Evolutionary conservation across 2,113 vertebrate genomes (phyloP).

Genomic region (Gulo gulo): DNA sequence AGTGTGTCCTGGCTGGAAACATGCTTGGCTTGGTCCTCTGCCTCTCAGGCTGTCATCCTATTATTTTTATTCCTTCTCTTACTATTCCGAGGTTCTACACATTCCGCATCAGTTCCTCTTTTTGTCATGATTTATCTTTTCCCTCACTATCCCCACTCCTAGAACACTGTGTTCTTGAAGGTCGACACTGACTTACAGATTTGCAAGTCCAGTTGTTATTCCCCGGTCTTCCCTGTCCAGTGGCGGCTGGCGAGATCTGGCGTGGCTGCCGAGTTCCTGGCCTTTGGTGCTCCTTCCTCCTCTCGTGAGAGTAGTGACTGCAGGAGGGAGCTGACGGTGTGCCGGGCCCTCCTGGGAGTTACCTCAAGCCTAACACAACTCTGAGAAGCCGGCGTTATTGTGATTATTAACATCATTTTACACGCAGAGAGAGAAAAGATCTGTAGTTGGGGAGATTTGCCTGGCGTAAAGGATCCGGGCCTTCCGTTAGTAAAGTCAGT

Average conservation of each 20-base stretch:
- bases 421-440: background rate
- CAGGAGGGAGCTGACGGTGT: background rate
- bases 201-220: background rate
- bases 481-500: background rate
- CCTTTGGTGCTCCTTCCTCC: background rate
- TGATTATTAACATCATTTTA: background rate
- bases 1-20: background rate
- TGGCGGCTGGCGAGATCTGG: background rate
- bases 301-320: background rate
- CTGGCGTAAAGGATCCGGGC: background rate
- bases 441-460: background rate
- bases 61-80: background rate
- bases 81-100: background rate
- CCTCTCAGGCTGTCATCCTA: background rate
- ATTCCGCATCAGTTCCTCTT: background rate
- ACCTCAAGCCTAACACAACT: background rate
- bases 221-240: background rate
- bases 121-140: background rate
- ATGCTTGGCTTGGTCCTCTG: background rate
- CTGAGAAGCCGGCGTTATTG: background rate
- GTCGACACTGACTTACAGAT: constrained; percentile 30
- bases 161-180: constrained; percentile 3
- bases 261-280: background rate
- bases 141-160: background rate
- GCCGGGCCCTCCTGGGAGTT: background rate